Base-by-base conservation (phyloP, 1,140 invertebrate species). In the Pomacea maculata region DNA sequence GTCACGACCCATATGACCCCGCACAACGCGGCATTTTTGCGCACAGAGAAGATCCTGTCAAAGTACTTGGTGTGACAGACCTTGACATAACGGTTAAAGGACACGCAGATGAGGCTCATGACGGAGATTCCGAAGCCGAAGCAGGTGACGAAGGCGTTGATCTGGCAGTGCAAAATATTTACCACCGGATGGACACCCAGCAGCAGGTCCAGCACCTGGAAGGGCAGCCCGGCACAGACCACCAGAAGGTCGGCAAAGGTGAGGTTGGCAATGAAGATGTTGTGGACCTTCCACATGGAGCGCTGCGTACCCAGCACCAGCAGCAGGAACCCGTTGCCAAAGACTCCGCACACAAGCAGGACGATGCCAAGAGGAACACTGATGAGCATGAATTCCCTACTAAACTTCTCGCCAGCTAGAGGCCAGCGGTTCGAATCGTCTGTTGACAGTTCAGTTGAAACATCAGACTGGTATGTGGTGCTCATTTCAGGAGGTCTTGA, bases 31-130 rank as follows among this genome's bases (percentile, higher is more conserved):
- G 14, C 25, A 15, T 34, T 77, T n/a, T 34, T 63, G 21, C 14
- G 11, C 19, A 63, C 21, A 21, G 34, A 21, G 63, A 77, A 67
- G 64, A 77, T 25, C 10, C 12, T 4, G 29, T 21, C 8, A 63
- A 77, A 77, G 63, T n/a, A 17, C 63, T 14, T 17, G n/a, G 14
- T 12, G 64, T 67, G 75, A n/a, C 75, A 77, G 17, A 77, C 75
- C 29, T 68, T 67, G 0, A 68, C 7, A 34, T 67, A 77, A 29
- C 75, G 75, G 75, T 68, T 45, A 63, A 77, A 77, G 63, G 75
- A 77, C 61, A 77, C 63, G 11, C 19, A 45, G 4, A 52, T 45
- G 63, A 77, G 25, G 15, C 63, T 77, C 15, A 77, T 19, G 64
- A 77, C 45, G 64, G 75, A 77, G 6, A n/a, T 34, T 61, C 63